Base-by-base conservation (phyloP, 2,888 invertebrate species). In the Netelia fuscicornis region DNA sequence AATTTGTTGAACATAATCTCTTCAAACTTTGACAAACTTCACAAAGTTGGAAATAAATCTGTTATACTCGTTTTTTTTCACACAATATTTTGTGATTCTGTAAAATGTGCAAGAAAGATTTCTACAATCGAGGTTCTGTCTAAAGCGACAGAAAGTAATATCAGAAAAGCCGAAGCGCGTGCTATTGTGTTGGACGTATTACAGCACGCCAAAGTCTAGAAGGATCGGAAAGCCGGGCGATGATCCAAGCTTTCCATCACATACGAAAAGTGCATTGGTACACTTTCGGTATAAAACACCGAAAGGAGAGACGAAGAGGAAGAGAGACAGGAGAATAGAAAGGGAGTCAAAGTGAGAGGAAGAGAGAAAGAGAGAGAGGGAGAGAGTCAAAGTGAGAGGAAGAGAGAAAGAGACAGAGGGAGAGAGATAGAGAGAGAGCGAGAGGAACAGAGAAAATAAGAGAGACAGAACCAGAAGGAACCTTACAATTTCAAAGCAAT, bases 401-500 rank as follows among this genome's bases (percentile, higher is more conserved):
- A 20, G 20, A 20, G 20, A 48, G 48, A 48, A 13, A 48, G 48
- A 48, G 8, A 48, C 8, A 48, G 48, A 48, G 48, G 9, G 48
- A 48, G 48, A 48, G 48, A 2, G 48, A 48, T 0, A 9, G 48
- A 11, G 48, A 48, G 48, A 13, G 48, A 11, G 2, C 0, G 11
- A 48, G 13, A 48, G 48, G 13, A 13, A 48, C 2, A 48, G 11
- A 13, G 13, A 48, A 3, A 48, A 13, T 3, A 13, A 48, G 58
- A 20, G 37, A 58, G 25, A 67, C 48, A 52, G 25, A 10, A 75
- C 30, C 62, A 62, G 64, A 64, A 23, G 23, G 65, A 37, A 17
- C 37, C 30, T 80, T 74, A 75, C 81, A 81, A 81, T 81, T 76
- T 70, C 75, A 44, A 64, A 62, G 75, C 54, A 64, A 81, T 70